Conservation (phyloP, 1,140 invertebrate genomes). For the Euglossa dilemma region DNA sequence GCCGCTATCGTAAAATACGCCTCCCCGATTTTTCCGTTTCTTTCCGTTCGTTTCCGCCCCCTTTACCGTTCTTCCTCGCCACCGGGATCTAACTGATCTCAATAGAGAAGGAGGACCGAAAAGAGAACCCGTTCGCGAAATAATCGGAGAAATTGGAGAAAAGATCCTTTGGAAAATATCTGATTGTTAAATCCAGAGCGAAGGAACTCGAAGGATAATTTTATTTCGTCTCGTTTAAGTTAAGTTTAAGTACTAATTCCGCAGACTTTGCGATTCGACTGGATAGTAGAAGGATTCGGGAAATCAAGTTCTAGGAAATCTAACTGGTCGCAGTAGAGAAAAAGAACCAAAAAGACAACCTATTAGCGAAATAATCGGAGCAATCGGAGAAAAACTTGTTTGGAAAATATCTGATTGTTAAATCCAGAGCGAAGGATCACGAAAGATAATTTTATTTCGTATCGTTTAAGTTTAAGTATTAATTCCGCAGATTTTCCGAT, state of each 20-base stretch:
- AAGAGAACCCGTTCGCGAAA: too few species aligned
- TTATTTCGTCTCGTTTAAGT: background rate
- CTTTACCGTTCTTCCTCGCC: background rate
- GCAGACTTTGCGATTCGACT: background rate
- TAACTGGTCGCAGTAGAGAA: background rate
- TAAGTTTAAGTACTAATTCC: too few species aligned
- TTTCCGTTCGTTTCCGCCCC: too few species aligned
- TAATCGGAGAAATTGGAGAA: background rate
- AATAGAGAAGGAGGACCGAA: too few species aligned
- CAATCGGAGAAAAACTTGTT: too few species aligned
- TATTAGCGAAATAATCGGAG: background rate
- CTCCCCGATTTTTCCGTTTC: background rate
- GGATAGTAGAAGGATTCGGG: background rate
- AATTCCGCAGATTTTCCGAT: too few species aligned
- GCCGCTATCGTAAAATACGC: constrained; percentile 8
- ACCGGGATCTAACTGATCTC: background rate
- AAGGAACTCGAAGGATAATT: background rate
- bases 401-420: background rate
- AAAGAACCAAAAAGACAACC: too few species aligned
- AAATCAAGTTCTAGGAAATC: too few species aligned
- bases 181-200: background rate
- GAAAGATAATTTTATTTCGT: background rate
- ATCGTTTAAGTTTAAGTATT: background rate
- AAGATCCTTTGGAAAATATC: background rate
- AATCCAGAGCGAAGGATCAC: background rate